Evolutionary conservation across 2,113 vertebrate species (phyloP).

Genomic region (Camelus dromedarius): DNA sequence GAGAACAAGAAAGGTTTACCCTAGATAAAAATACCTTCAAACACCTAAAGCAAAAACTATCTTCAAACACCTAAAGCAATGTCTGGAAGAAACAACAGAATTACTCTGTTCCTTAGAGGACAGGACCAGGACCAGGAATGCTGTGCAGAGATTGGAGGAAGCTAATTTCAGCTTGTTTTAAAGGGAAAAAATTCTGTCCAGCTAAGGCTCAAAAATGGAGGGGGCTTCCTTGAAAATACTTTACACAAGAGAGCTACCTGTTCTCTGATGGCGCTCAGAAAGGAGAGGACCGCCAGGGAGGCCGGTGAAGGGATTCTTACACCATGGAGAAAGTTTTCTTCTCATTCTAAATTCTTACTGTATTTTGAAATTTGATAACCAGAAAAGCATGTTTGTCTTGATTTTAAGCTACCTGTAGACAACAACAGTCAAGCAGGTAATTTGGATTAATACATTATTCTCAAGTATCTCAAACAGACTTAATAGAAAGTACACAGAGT

Average conservation of each 20-base stretch:
- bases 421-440: background rate
- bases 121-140: background rate
- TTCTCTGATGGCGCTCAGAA: rapidly evolving
- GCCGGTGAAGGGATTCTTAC: background rate
- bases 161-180: background rate
- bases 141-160: background rate
- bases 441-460: background rate
- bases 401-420: background rate
- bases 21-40: background rate
- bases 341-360: background rate
- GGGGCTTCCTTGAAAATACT: background rate
- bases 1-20: background rate
- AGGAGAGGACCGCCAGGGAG: background rate
- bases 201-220: background rate
- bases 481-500: background rate
- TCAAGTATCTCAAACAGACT: background rate
- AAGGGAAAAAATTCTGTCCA: no score
- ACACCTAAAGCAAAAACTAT: background rate
- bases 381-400: background rate
- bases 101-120: background rate
- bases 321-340: background rate
- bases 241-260: rapidly evolving
- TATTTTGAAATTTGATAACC: background rate
- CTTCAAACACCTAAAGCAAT: background rate
- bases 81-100: background rate